Evolutionary conservation across 2,888 invertebrate species (phyloP), one percentile per base, ranked within the genome.

Genomic region (Miltochrista miniata): DNA sequence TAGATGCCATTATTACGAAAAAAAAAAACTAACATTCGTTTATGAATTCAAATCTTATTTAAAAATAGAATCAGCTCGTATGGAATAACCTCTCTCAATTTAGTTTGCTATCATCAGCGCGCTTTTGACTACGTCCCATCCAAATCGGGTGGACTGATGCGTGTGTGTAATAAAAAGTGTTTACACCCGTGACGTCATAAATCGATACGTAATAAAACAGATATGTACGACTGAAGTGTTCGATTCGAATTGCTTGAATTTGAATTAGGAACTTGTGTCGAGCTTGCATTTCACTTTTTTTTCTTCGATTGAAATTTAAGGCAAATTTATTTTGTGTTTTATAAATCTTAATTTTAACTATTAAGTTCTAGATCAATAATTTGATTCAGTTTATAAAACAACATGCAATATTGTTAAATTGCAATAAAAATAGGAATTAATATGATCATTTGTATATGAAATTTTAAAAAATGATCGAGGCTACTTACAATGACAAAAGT

Each of bases 11-110:
- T 54, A 63, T 46, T 60, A 42, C 46, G 36, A 56, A 66, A 61
- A 14, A 66, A 61, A 14, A 42, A 33, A 68, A 58, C 52, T 68
- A 62, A 56, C 55, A 69, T 66, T 24, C 54, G 63, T 67, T 66
- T 64, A 66, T 51, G 61, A 61, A 58, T 66, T 48, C 55, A 67
- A 44, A 43, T 51, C 54, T 60, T 45, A 56, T 64, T 63, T 72
- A 72, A 67, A 71, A 71, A 72, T 72, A 72, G 64, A 47, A 53
- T 51, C 60, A 46, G 63, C 59, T 60, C 63, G 47, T 59, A 52
- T 52, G 62, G 48, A 66, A 59, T 61, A 52, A 64, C 59, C 58
- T 54, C 59, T 54, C 61, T 51, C 48, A 44, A 56, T 66, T 63
- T 68, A 70, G 73, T 72, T 48, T 38, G 45, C 61, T 56, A 64